Evolutionary conservation across 1,140 invertebrate species (phyloP).

Genomic region (Neuroterus valhalla): DNA sequence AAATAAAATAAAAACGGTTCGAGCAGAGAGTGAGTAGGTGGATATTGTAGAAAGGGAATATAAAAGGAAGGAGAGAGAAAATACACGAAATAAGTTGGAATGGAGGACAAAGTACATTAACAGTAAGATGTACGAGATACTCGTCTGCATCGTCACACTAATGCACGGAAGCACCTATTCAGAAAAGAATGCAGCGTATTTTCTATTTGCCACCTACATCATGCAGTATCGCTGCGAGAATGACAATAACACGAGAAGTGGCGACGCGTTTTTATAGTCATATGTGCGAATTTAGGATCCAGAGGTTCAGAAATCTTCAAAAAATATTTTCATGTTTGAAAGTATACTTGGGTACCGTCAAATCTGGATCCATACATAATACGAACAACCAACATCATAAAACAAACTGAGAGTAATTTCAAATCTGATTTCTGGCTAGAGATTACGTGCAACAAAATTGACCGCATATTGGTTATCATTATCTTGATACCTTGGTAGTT

Average conservation of each 20-base stretch:
- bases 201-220: slow-evolving; percentile 14
- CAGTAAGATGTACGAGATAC: slow-evolving; percentile 21
- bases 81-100: slow-evolving; percentile 19
- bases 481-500: too few species aligned
- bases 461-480: too few species aligned
- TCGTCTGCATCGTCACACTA: slow-evolving; percentile 13
- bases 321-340: too few species aligned
- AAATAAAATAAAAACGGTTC: slow-evolving; percentile 15
- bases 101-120: slow-evolving; percentile 23
- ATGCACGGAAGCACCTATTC: slow-evolving; percentile 27
- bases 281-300: too few species aligned
- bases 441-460: too few species aligned
- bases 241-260: slow-evolving; percentile 18
- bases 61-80: not conserved
- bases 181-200: slow-evolving; percentile 13
- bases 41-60: not conserved
- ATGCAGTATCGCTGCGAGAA: slow-evolving; percentile 11
- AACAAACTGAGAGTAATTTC: too few species aligned
- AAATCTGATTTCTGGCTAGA: too few species aligned
- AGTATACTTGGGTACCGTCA: too few species aligned
- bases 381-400: too few species aligned
- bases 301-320: too few species aligned
- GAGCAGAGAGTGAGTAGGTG: not conserved
- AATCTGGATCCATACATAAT: too few species aligned
- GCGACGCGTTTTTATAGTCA: not conserved